These are phyloP conservation scores for Telmatochromis sp. DNA, from an alignment of 2,113 vertebrate species.

Conservation along the genomic window DNA sequence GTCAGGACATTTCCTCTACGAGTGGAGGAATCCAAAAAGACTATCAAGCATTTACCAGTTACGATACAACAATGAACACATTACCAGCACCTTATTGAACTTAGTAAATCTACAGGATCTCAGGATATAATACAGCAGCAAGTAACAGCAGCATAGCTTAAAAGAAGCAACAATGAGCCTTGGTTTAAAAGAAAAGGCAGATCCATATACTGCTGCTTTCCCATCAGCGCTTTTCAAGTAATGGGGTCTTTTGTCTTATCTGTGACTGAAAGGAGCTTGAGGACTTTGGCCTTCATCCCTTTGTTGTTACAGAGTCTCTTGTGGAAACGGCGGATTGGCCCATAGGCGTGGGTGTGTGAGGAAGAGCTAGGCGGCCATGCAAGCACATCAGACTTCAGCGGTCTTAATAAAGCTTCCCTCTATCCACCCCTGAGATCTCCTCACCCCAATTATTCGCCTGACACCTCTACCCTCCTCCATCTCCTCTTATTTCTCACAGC, in stretches of 20 bases:
- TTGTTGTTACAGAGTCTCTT: conserved; percentile 51
- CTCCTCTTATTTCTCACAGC: conserved; percentile 23
- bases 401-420: conserved; percentile 67
- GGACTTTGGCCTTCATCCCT: conserved; percentile 55
- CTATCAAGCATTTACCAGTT: not conserved
- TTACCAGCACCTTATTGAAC: not conserved
- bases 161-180: not conserved
- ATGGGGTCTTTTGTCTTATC: conserved; percentile 56
- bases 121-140: not conserved
- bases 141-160: not conserved
- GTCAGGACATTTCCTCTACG: not conserved
- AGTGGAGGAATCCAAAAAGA: not conserved
- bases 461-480: conserved; percentile 56
- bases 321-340: conserved; percentile 47
- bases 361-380: conserved; percentile 21
- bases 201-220: not conserved
- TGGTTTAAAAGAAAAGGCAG: not conserved
- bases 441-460: conserved; percentile 72
- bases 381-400: conserved; percentile 45
- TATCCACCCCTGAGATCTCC: conserved; percentile 63
- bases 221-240: conserved; percentile 33
- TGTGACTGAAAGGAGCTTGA: conserved; percentile 28
- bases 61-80: not conserved
- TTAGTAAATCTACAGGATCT: not conserved
- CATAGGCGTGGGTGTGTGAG: conserved; percentile 24